These are phyloP conservation scores for Sebastes glaucus DNA, from an alignment of 2,797 vertebrate genomes.

Conservation along the genomic window DNA sequence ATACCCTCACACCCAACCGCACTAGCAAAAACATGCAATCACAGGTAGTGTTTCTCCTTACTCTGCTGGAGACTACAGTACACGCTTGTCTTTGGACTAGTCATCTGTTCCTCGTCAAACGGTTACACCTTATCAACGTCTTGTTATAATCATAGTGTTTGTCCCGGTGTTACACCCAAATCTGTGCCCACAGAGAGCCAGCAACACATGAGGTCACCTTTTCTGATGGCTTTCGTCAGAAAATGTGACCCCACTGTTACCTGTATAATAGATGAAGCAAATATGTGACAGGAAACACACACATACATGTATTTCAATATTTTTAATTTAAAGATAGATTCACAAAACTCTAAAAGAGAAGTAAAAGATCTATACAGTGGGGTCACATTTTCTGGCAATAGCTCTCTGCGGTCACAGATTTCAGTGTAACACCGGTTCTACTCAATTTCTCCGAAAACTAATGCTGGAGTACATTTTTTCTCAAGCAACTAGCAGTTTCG, in stretches of 20 bases:
- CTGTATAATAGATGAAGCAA: too few relatives aligned
- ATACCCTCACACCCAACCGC: conserved; percentile 5
- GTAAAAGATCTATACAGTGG: fast-evolving
- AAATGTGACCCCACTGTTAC: too few relatives aligned
- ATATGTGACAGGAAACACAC: too few relatives aligned
- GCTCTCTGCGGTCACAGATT: too few relatives aligned
- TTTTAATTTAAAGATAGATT: too few relatives aligned
- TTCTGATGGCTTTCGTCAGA: too few relatives aligned
- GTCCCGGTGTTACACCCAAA: neutral
- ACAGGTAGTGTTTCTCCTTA: conserved; percentile 36
- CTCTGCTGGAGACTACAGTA: conserved; percentile 27
- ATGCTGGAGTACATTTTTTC: neutral
- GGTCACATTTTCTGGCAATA: too few relatives aligned
- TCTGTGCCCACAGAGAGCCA: too few relatives aligned
- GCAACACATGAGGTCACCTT: too few relatives aligned
- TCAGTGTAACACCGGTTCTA: neutral
- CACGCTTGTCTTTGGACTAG: conserved; percentile 35
- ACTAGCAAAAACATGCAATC: conserved; percentile 19
- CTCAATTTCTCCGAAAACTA: neutral
- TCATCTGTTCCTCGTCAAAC: conserved; percentile 41
- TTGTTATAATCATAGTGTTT: conserved; percentile 20
- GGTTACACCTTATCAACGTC: conserved; percentile 35
- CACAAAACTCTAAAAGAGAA: too few relatives aligned
- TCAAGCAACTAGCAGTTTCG: neutral
- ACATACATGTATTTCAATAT: too few relatives aligned